Percentiles rank a stretch among this genome's conserved stretches.
Evolutionary conservation across 2,113 vertebrate species (phyloP).

Genomic region (Megaleporinus macrocephalus): DNA sequence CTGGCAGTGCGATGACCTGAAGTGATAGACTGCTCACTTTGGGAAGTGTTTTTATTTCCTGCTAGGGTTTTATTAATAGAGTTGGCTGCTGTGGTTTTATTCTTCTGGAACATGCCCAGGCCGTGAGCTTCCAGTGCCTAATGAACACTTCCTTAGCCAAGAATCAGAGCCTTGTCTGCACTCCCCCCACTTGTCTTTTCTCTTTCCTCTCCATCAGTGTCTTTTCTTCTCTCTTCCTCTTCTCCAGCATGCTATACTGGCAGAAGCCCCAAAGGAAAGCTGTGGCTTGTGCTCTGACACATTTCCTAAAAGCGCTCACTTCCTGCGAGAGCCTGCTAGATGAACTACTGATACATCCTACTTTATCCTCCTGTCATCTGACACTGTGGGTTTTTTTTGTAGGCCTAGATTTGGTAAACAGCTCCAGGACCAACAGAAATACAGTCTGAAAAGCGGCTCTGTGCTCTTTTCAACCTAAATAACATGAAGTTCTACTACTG

Average conservation of each 20-base stretch:
- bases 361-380: constrained; percentile 39
- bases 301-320: constrained; percentile 43
- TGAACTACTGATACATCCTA: constrained; percentile 34
- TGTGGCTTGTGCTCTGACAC: constrained; percentile 47
- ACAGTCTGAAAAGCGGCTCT: background rate
- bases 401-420: constrained; percentile 19
- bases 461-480: constrained; percentile 1
- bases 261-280: constrained; percentile 42
- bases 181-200: constrained; percentile 14
- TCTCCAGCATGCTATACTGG: constrained; percentile 31
- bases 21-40: constrained; percentile 29
- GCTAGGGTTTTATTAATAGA: constrained; percentile 32
- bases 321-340: constrained; percentile 45
- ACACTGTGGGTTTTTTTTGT: constrained; percentile 23
- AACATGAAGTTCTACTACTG: background rate
- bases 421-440: constrained; percentile 6
- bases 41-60: constrained; percentile 28
- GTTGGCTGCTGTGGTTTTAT: constrained; percentile 32
- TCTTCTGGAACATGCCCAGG: constrained; percentile 19
- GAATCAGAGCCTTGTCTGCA: constrained; percentile 46
- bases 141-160: constrained; percentile 35
- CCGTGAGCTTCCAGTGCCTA: constrained; percentile 30
- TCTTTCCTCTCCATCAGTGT: constrained; percentile 48
- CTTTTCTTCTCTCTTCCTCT: constrained; percentile 40
- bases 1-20: background rate